Conservation (phyloP, 2,113 vertebrate genomes). For the Caranx ignobilis region DNA sequence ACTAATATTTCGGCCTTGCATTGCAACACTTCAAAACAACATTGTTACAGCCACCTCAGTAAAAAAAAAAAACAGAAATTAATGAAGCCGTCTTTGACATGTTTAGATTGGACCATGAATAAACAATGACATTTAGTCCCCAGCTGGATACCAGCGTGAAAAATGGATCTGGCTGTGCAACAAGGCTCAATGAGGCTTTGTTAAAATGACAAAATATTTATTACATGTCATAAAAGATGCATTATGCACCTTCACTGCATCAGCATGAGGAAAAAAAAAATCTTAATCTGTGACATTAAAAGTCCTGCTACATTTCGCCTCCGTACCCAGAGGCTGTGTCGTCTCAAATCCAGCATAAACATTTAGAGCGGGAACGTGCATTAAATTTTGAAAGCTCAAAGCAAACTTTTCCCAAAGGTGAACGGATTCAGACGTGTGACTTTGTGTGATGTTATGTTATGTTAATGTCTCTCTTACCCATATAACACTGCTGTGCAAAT, state of each 20-base stretch:
- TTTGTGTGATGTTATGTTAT: not conserved
- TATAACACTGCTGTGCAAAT: not conserved
- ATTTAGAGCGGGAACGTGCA: constrained; percentile 7
- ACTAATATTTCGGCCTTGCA: not conserved
- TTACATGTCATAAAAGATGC: constrained; percentile 66
- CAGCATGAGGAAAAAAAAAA: constrained; percentile 29
- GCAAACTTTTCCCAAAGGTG: not conserved
- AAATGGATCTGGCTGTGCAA: constrained; percentile 51
- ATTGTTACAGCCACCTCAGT: constrained; percentile 14
- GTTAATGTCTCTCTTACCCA: not conserved
- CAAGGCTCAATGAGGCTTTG: constrained; percentile 56
- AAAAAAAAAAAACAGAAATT: constrained; percentile 1
- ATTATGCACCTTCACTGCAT: constrained; percentile 43
- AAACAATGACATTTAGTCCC: constrained; percentile 67
- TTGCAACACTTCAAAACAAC: constrained; percentile 30
- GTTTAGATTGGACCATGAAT: constrained; percentile 63
- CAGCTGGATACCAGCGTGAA: constrained; percentile 50
- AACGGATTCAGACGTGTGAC: not conserved
- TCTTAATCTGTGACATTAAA: constrained; percentile 42
- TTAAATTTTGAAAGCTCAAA: not conserved
- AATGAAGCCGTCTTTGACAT: constrained; percentile 21
- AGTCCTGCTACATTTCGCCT: not conserved
- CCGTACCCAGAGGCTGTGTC: not conserved
- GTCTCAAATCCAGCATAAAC: constrained; percentile 15
- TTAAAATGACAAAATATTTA: constrained; percentile 74